phyloP scores from a whole-genome alignment of 2,888 invertebrate genomes.

The Blastobasis adustella region DNA sequence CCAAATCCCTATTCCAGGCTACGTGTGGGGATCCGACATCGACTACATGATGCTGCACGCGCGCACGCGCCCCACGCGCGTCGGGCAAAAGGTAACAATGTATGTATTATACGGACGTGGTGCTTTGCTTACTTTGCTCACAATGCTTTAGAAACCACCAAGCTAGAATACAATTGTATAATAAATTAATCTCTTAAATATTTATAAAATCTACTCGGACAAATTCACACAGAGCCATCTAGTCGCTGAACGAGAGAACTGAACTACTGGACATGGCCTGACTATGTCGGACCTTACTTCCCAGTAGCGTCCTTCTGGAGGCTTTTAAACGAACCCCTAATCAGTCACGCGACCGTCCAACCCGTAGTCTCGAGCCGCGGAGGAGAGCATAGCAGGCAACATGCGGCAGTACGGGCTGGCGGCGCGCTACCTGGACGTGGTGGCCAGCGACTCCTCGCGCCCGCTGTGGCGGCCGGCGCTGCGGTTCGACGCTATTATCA shows the following conservation, averaged over 20 bases:
- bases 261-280: too few species aligned
- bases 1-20: constrained; percentile 49
- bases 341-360: too few species aligned
- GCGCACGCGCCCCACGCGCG: constrained; percentile 85
- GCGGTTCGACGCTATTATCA: constrained; percentile 92
- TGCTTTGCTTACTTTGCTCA: constrained; percentile 5
- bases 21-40: constrained; percentile 93
- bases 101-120: constrained; percentile 40
- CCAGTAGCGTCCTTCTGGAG: too few species aligned
- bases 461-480: constrained; percentile 83
- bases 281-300: too few species aligned
- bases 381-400: constrained; percentile 92
- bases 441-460: constrained; percentile 94
- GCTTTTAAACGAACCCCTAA: too few species aligned
- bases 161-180: too few species aligned
- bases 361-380: constrained; percentile 78
- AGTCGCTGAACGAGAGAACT: too few species aligned
- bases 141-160: too few species aligned
- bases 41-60: constrained; percentile 96
- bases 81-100: constrained; percentile 81
- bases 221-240: too few species aligned
- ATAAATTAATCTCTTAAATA: too few species aligned
- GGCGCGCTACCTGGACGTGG: constrained; percentile 86
- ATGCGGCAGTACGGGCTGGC: constrained; percentile 90
- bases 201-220: too few species aligned